Conservation (phyloP, 1,140 invertebrate genomes). For the Drosophila sp. region DNA sequence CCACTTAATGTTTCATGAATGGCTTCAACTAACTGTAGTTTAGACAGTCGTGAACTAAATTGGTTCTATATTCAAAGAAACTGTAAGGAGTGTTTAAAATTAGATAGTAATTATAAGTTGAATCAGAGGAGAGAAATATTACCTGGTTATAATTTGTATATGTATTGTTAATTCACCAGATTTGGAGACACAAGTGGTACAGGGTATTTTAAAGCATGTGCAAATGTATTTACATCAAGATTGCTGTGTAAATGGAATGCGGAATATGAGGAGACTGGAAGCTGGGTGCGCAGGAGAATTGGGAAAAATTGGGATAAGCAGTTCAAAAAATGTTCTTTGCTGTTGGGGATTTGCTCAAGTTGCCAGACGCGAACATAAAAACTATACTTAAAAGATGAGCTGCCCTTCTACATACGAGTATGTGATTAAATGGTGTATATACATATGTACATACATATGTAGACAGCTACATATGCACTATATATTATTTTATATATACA, state of each 20-base stretch:
- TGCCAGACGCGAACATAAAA: conserved; percentile 1
- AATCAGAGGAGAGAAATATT: too few relatives aligned
- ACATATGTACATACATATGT: conserved; percentile 11
- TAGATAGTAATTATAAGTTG: too few relatives aligned
- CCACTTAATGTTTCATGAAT: not conserved
- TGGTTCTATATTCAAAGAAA: too few relatives aligned
- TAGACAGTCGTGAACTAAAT: too few relatives aligned
- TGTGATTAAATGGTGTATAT: conserved; percentile 7
- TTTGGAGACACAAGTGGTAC: not conserved
- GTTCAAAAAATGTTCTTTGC: conserved; percentile 12
- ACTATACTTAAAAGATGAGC: conserved; percentile 12
- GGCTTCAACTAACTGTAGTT: too few relatives aligned
- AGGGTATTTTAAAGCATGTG: conserved; percentile 10
- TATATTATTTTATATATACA: conserved; percentile 9
- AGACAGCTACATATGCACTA: conserved; percentile 1
- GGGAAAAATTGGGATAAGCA: conserved; percentile 3
- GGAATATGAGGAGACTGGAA: conserved; percentile 10
- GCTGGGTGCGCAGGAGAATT: not conserved
- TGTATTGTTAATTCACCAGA: too few relatives aligned
- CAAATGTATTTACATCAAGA: not conserved
- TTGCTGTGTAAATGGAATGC: conserved; percentile 11
- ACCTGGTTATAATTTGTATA: too few relatives aligned
- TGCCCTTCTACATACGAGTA: conserved; percentile 39
- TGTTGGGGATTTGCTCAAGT: conserved; percentile 19
- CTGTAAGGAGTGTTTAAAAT: too few relatives aligned